A percentile compares a stretch with the other conserved stretches of the same genome.
Conservation (phyloP, 2,888 invertebrate genomes). For the Acanthosoma haemorrhoidale region DNA sequence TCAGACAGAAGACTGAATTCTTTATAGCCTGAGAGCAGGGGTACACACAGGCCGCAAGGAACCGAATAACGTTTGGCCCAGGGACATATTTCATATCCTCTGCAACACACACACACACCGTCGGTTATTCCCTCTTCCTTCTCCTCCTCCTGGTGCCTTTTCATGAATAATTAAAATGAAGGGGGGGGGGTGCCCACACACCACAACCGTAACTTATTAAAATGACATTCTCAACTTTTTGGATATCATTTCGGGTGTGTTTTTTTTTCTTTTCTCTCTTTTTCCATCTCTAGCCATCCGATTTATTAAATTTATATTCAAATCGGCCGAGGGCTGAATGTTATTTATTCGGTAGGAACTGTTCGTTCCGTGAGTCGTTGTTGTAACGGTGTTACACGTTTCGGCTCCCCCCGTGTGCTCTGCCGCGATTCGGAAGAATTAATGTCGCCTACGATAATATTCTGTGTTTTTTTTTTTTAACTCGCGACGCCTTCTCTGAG, state of each 20-base stretch:
- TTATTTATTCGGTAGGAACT: neutral
- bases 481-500: too few relatives aligned
- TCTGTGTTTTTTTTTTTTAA: too few relatives aligned
- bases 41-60: neutral
- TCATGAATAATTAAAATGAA: slow-evolving; percentile 28
- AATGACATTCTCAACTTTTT: slow-evolving; percentile 17
- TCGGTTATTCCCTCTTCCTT: neutral
- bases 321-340: too few relatives aligned
- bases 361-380: too few relatives aligned
- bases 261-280: neutral
- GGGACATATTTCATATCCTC: slow-evolving; percentile 17
- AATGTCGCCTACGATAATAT: too few relatives aligned
- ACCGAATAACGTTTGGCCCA: neutral
- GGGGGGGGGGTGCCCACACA: neutral
- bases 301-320: slow-evolving; percentile 19
- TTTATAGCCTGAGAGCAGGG: neutral
- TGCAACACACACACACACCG: neutral
- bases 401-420: neutral
- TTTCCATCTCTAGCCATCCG: neutral
- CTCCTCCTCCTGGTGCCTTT: too few relatives aligned
- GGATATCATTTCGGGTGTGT: neutral
- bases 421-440: neutral
- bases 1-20: slow-evolving; percentile 15
- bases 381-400: neutral
- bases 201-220: slow-evolving; percentile 22